These are phyloP conservation scores for Ifrita kowaldi DNA, from an alignment of 2,113 vertebrate genomes.

Conservation along the genomic window DNA sequence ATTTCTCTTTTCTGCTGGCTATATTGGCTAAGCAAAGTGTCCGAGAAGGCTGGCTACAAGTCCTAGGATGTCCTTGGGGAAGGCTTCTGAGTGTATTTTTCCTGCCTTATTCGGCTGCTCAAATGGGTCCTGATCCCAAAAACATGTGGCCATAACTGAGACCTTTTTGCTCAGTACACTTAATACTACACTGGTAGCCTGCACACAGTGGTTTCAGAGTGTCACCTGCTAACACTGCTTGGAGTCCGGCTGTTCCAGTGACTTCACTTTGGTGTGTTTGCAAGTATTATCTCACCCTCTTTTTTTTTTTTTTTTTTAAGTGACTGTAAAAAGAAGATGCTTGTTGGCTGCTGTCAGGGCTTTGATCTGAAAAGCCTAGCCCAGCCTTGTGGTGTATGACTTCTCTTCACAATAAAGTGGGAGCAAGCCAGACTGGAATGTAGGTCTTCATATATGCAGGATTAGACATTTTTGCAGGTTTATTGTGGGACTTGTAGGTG, in stretches of 20 bases:
- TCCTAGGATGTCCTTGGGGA: neutral
- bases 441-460: neutral
- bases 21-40: neutral
- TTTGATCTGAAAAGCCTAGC: neutral
- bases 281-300: neutral
- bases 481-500: conserved; percentile 23
- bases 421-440: neutral
- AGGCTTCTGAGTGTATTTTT: neutral
- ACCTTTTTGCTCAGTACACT: neutral
- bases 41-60: neutral
- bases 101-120: neutral
- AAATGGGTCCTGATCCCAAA: neutral
- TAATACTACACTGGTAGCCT: neutral
- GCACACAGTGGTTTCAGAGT: neutral
- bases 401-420: neutral
- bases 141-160: neutral
- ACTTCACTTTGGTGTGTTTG: neutral
- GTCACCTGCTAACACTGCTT: neutral
- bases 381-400: neutral
- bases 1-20: neutral
- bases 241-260: neutral
- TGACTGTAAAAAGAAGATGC: neutral
- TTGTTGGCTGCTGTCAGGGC: neutral
- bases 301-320: too few species aligned
- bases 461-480: conserved; percentile 18